Conservation (phyloP, 2,113 vertebrate species). For the Grantiella picta region DNA sequence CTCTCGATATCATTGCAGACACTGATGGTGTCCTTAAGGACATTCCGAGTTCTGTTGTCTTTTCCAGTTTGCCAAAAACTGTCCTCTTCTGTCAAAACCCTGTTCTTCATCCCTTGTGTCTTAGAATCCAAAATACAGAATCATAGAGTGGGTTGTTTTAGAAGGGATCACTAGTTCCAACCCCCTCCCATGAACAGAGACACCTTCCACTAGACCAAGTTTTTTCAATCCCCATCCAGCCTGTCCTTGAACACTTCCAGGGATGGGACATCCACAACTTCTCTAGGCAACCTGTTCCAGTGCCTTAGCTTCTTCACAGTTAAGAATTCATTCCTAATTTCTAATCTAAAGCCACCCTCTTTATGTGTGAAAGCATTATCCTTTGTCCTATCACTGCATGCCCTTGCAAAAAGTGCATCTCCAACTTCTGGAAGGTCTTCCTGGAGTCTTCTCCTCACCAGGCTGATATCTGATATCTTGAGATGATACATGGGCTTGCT, state of each 20-base stretch:
- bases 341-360: not conserved
- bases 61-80: not conserved
- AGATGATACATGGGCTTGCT: not conserved
- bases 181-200: rapidly evolving
- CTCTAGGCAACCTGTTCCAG: not conserved
- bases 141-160: not conserved
- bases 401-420: not conserved
- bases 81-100: not conserved
- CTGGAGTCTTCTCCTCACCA: not conserved
- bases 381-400: not conserved
- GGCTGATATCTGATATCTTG: not conserved
- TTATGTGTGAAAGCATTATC: not conserved
- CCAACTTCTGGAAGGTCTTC: not conserved
- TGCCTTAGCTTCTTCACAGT: not conserved
- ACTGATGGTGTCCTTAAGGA: not conserved
- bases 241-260: not conserved
- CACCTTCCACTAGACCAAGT: not conserved
- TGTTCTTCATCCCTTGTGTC: not conserved
- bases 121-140: not conserved
- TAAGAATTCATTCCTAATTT: not conserved
- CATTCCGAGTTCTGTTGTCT: not conserved
- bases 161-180: not conserved
- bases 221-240: not conserved
- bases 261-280: not conserved
- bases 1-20: not conserved